These are phyloP conservation scores for Chloromyia formosa DNA, from an alignment of 2,888 invertebrate species.

Conservation along the genomic window DNA sequence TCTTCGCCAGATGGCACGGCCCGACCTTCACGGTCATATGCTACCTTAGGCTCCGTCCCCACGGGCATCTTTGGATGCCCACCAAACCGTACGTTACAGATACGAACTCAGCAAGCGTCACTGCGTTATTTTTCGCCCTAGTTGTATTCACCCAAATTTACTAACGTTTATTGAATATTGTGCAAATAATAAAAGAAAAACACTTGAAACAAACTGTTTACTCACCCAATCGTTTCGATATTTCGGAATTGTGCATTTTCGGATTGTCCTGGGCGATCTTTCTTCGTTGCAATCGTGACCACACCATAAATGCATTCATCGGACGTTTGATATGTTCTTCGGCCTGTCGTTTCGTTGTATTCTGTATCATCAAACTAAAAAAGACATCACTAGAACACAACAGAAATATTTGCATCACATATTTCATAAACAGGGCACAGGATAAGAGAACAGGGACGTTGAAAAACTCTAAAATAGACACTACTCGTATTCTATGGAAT, in stretches of 20 bases:
- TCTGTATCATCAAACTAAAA: conserved; percentile 64
- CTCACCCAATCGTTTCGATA: conserved; percentile 90
- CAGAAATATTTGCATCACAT: conserved; percentile 43
- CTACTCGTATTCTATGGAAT: not conserved
- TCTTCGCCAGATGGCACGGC: no score
- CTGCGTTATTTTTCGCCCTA: not conserved
- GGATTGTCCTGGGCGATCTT: conserved; percentile 98
- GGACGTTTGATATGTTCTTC: conserved; percentile 94
- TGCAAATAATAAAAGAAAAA: not conserved
- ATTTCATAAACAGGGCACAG: conserved; percentile 27
- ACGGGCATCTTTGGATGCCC: no score
- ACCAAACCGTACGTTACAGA: no score
- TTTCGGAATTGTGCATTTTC: conserved; percentile 98
- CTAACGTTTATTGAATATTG: not conserved
- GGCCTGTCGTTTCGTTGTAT: conserved; percentile 67
- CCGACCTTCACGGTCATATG: no score
- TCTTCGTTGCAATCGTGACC: conserved; percentile 90
- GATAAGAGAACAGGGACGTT: not conserved
- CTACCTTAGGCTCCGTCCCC: no score
- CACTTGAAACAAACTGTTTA: conserved; percentile 52
- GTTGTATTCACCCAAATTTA: not conserved
- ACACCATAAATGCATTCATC: conserved; percentile 99
- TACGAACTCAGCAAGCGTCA: not conserved
- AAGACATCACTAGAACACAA: conserved; percentile 59
- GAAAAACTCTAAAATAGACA: not conserved